phyloP scores from a whole-genome alignment of 2,797 vertebrate species.

The Crenichthys baileyi region DNA sequence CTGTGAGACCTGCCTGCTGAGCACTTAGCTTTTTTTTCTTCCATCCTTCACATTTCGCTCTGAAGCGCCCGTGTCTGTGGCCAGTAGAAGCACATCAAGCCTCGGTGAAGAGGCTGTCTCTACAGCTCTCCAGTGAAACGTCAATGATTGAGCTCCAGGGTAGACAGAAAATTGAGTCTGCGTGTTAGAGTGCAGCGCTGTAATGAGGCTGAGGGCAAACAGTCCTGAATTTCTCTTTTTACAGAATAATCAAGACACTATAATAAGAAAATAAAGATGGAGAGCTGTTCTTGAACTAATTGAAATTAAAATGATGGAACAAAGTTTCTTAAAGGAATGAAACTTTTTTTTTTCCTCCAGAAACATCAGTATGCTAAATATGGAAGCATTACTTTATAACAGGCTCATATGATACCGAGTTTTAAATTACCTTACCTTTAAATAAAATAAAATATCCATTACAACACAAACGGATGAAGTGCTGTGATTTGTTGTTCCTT shows the following conservation, averaged over 20 bases:
- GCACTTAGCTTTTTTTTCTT: conserved; percentile 19
- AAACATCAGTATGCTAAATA: conserved; percentile 33
- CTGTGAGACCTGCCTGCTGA: conserved; percentile 36
- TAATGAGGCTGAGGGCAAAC: conserved; percentile 38
- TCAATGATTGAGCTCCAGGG: conserved; percentile 56
- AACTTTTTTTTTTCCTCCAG: neutral
- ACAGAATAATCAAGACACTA: neutral
- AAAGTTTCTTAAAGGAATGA: conserved; percentile 16
- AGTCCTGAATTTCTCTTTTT: conserved; percentile 6
- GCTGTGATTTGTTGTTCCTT: neutral
- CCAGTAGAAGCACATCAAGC: conserved; percentile 46
- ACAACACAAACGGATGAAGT: conserved; percentile 11
- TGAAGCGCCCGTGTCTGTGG: conserved; percentile 13
- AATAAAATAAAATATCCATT: conserved; percentile 33
- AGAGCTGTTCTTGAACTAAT: neutral
- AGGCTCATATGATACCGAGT: neutral
- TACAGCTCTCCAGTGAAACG: conserved; percentile 63
- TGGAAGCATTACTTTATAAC: conserved; percentile 36
- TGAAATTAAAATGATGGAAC: neutral
- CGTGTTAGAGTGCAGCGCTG: conserved; percentile 31
- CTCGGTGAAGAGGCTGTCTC: conserved; percentile 50
- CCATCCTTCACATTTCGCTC: conserved; percentile 25
- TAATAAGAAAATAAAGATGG: neutral
- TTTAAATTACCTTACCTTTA: conserved; percentile 20
- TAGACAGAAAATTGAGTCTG: conserved; percentile 46